Base-by-base conservation (phyloP, 2,888 invertebrate genomes). In the Mimas tiliae region DNA sequence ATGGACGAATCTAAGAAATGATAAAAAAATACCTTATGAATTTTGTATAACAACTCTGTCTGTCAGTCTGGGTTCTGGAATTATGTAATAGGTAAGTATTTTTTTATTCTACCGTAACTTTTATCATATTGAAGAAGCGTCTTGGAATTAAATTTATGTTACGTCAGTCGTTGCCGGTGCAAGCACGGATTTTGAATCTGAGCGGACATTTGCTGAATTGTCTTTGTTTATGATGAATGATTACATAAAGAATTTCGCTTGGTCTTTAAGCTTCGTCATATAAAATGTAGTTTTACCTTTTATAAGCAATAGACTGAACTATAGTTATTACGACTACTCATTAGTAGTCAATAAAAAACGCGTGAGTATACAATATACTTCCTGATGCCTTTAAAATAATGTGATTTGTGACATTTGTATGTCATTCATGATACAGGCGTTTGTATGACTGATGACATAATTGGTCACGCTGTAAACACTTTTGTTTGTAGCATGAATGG, bases 121-220 rank as follows among this genome's bases (percentile, higher is more conserved):
- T 38, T 38, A 7, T 7, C 38, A 38, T 9, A 38, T 38, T 38
- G 38, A 38, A 38, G 9, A 9, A 38, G 38, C 51, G 51, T 51
- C 19, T 16, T 21, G 2, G 12, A 19, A 19, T 51, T 21, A 19
- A n/a, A n/a, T 50, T 50, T 8, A 19, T 55, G 64, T 53, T 47
- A 33, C 21, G 19, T 65, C 47, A 65, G 58, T 58, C 55, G 14
- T 33, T 19, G 21, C 11, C 55, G 47, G 6, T 42, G 34, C 42
- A 14, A 16, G 38, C 19, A 14, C 21, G 7, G 19, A 38, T 9
- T 14, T 58, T 19, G 34, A 58, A 65, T 65, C 47, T 58, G 48
- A 48, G 55, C 38, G n/a, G 65, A 38, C 48, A 65, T 65, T 65
- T 65, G 55, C 38, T 55, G 47, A 65, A 65, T 65, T 9, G 47